phyloP scores from a whole-genome alignment of 2,113 vertebrate genomes.

The Ginglymostoma cirratum region DNA sequence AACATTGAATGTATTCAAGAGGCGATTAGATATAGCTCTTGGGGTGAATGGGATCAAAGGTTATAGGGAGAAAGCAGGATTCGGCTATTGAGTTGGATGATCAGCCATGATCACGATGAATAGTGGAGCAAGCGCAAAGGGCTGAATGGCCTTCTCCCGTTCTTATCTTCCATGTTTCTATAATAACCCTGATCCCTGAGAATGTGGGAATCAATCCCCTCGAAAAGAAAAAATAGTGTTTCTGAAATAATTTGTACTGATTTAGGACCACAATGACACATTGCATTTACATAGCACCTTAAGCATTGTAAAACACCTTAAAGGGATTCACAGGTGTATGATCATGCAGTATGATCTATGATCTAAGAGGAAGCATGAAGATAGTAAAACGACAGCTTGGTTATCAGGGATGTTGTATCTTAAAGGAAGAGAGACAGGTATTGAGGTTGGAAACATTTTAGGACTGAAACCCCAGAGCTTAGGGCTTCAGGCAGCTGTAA shows the following conservation, averaged over 20 bases:
- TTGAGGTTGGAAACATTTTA: not conserved
- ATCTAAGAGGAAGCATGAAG: not conserved
- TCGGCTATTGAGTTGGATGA: too few species aligned
- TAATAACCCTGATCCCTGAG: not conserved
- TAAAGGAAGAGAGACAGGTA: not conserved
- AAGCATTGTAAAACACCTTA: not conserved
- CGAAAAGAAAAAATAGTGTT: not conserved
- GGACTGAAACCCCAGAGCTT: not conserved
- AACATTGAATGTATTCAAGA: too few species aligned
- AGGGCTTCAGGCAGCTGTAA: not conserved
- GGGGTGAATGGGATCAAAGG: too few species aligned
- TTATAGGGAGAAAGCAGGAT: too few species aligned
- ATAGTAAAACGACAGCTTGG: not conserved
- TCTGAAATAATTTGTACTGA: not conserved
- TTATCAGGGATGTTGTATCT: not conserved
- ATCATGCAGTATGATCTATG: too few species aligned
- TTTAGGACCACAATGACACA: not conserved
- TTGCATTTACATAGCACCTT: not conserved
- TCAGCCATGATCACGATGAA: too few species aligned
- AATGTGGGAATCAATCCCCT: not conserved
- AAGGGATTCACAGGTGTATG: not conserved
- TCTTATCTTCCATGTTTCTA: too few species aligned
- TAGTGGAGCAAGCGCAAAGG: too few species aligned
- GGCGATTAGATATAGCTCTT: too few species aligned
- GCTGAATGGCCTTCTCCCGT: too few species aligned